Conservation (phyloP, 2,888 invertebrate genomes). For the Pyrochroa serraticornis region DNA sequence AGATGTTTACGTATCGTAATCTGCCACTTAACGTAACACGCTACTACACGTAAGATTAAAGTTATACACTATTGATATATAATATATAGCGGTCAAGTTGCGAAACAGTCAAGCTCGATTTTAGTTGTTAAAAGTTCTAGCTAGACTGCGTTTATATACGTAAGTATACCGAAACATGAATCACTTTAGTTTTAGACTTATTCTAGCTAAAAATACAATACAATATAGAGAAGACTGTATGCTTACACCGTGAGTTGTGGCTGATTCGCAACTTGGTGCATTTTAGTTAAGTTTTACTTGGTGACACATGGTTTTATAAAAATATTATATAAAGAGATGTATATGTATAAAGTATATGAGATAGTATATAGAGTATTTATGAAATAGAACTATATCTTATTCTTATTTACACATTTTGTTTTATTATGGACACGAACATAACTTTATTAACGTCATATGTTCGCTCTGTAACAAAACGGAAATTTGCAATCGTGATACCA, state of each 20-base stretch:
- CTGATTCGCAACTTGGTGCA: conserved; percentile 50
- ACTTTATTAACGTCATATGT: conserved; percentile 12
- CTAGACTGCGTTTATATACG: conserved; percentile 50
- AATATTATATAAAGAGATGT: conserved; percentile 58
- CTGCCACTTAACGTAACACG: conserved; percentile 56
- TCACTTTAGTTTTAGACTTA: conserved; percentile 48
- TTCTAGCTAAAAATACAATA: conserved; percentile 46
- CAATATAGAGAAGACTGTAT: conserved; percentile 56
- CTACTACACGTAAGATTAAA: conserved; percentile 54
- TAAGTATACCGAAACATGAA: conserved; percentile 48
- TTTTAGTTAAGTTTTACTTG: conserved; percentile 56
- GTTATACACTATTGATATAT: conserved; percentile 53
- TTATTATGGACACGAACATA: conserved; percentile 35
- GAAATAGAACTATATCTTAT: conserved; percentile 57
- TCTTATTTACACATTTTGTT: conserved; percentile 46
- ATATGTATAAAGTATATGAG: conserved; percentile 59
- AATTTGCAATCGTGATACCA: conserved; percentile 31
- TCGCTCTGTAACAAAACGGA: conserved; percentile 37
- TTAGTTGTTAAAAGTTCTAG: conserved; percentile 39
- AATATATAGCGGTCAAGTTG: conserved; percentile 41
- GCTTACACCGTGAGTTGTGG: conserved; percentile 45
- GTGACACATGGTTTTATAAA: conserved; percentile 60
- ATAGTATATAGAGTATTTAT: conserved; percentile 57
- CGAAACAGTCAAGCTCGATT: conserved; percentile 45
- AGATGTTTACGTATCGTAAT: conserved; percentile 48